phyloP scores from a whole-genome alignment of 2,797 vertebrate species.

The Peromyscus attwateri region DNA sequence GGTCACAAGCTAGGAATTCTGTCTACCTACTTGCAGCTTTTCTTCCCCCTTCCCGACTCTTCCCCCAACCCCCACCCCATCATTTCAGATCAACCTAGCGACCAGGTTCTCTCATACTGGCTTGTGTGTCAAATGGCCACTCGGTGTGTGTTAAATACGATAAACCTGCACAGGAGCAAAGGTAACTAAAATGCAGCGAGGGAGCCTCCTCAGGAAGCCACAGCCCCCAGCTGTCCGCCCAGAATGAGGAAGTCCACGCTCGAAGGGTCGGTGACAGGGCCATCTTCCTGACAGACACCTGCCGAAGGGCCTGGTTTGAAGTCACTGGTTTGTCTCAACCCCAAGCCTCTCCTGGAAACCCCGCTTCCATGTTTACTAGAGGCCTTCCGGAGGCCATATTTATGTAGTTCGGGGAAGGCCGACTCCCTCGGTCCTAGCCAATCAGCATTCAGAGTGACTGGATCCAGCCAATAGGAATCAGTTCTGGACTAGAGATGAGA shows the following conservation, averaged over 20 bases:
- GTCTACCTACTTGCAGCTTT: not conserved
- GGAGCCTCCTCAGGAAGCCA: not conserved
- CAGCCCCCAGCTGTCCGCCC: not conserved
- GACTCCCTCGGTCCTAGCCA: not conserved
- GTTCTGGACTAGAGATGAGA: not conserved
- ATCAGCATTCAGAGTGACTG: not conserved
- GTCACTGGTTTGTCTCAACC: not conserved
- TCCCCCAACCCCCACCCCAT: not conserved
- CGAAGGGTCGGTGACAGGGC: not conserved
- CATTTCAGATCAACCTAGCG: not conserved
- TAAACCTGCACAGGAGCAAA: conserved; percentile 40
- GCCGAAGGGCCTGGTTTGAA: too few species aligned
- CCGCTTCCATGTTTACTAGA: not conserved
- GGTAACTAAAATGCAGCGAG: conserved; percentile 31
- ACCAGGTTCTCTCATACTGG: conserved; percentile 28
- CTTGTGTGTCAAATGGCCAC: not conserved
- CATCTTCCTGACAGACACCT: not conserved
- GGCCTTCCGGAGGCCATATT: not conserved
- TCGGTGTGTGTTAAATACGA: not conserved
- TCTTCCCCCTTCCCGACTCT: fast-evolving
- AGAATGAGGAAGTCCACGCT: not conserved
- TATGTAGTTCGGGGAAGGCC: not conserved
- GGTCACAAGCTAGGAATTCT: not conserved
- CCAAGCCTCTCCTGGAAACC: not conserved
- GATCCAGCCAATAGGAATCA: not conserved